Conservation (phyloP, 2,888 invertebrate genomes). For the Dryomyza anilis region DNA sequence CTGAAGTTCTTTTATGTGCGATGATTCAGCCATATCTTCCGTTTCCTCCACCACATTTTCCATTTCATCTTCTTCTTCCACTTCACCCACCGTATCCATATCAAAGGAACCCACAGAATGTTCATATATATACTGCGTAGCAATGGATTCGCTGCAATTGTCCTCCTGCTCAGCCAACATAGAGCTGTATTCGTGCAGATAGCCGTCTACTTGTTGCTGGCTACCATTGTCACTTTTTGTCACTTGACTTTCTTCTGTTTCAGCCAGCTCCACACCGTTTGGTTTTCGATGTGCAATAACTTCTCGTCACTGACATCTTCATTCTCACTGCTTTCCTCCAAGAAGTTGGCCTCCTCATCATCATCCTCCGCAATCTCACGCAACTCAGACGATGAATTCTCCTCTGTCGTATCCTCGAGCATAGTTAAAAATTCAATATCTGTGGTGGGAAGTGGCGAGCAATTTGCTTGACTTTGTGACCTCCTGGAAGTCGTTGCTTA, state of each 20-base stretch:
- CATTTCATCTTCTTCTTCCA: constrained; percentile 25
- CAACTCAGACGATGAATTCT: background rate
- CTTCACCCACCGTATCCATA: too few species aligned
- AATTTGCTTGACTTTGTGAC: constrained; percentile 37
- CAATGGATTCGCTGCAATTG: background rate
- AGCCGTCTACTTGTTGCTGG: constrained; percentile 26
- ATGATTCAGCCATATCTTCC: too few species aligned
- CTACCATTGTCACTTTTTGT: background rate
- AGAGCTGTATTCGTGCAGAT: constrained; percentile 39
- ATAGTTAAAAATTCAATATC: constrained; percentile 18
- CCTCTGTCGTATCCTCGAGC: background rate
- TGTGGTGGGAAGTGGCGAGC: constrained; percentile 19
- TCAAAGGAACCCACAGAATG: too few species aligned
- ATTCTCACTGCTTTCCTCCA: constrained; percentile 37
- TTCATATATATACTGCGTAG: constrained; percentile 34
- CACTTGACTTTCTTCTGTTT: constrained; percentile 18
- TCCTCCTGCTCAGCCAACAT: constrained; percentile 38
- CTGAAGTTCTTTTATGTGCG: background rate
- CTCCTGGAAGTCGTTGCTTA: constrained; percentile 48
- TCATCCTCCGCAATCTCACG: constrained; percentile 26
- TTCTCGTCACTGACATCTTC: constrained; percentile 28
- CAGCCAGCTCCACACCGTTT: constrained; percentile 10
- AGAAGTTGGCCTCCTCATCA: constrained; percentile 2
- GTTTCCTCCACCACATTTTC: too few species aligned
- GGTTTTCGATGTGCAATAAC: constrained; percentile 7